Evolutionary conservation across 2,888 invertebrate species (phyloP).

Genomic region (Lapara coniferarum): DNA sequence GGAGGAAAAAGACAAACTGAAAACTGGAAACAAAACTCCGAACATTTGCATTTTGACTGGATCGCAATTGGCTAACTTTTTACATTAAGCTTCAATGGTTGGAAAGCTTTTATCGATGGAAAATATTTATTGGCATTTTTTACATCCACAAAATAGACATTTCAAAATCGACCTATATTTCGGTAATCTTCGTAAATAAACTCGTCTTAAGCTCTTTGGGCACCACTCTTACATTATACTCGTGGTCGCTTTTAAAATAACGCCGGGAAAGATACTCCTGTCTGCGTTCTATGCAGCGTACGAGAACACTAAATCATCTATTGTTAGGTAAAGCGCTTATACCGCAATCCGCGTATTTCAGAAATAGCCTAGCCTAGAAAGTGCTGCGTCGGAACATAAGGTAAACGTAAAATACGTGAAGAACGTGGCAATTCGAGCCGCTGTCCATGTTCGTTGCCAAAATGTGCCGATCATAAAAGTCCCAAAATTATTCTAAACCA

Average conservation of each 20-base stretch:
- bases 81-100: constrained; percentile 54
- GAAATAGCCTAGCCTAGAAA: constrained; percentile 60
- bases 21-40: constrained; percentile 43
- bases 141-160: not conserved
- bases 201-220: not conserved
- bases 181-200: not conserved
- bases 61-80: constrained; percentile 64
- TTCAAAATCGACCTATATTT: not conserved
- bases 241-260: not conserved
- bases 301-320: constrained; percentile 52
- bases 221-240: not conserved
- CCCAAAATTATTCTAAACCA: constrained; percentile 48
- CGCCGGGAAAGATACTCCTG: not conserved
- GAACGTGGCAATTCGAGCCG: constrained; percentile 46
- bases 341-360: constrained; percentile 57
- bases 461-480: constrained; percentile 53
- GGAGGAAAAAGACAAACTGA: constrained; percentile 37
- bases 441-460: constrained; percentile 50
- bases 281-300: constrained; percentile 37
- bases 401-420: constrained; percentile 39
- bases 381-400: constrained; percentile 55
- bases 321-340: constrained; percentile 64
- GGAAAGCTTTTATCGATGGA: constrained; percentile 39
- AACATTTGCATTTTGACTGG: constrained; percentile 67
- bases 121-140: constrained; percentile 28